Evolutionary conservation across 1,140 invertebrate species (phyloP).

Genomic region (Marisa cornuarietis): DNA sequence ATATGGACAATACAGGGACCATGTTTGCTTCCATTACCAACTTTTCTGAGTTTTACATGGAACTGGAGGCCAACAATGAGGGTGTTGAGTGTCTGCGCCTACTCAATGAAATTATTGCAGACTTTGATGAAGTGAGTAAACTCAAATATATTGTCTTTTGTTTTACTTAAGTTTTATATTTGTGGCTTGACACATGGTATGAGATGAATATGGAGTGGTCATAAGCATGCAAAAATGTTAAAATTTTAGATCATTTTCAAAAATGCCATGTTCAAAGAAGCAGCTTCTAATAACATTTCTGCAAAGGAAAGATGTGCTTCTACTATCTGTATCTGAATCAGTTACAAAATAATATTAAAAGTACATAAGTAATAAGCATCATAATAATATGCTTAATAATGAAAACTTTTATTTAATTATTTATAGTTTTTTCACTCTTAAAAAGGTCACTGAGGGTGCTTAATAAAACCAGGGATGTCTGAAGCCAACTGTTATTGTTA

Average conservation of each 20-base stretch:
- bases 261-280: too few species aligned
- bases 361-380: neutral
- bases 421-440: neutral
- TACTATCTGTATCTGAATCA: neutral
- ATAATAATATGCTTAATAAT: neutral
- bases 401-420: neutral
- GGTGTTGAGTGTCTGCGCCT: slow-evolving; percentile 91
- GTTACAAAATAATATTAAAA: neutral
- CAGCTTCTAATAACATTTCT: too few species aligned
- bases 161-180: too few species aligned
- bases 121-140: slow-evolving; percentile 80
- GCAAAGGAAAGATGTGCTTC: too few species aligned
- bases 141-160: neutral
- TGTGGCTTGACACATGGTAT: too few species aligned
- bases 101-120: slow-evolving; percentile 98
- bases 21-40: slow-evolving; percentile 96
- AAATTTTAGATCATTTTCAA: too few species aligned
- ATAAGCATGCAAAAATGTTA: too few species aligned
- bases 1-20: slow-evolving; percentile 89
- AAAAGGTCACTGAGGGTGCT: too few species aligned
- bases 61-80: slow-evolving; percentile 89
- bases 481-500: too few species aligned
- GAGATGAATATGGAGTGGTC: too few species aligned
- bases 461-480: too few species aligned
- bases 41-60: slow-evolving; percentile 96